phyloP scores from a whole-genome alignment of 2,888 invertebrate species.

The Platycheirus rosarum region DNA sequence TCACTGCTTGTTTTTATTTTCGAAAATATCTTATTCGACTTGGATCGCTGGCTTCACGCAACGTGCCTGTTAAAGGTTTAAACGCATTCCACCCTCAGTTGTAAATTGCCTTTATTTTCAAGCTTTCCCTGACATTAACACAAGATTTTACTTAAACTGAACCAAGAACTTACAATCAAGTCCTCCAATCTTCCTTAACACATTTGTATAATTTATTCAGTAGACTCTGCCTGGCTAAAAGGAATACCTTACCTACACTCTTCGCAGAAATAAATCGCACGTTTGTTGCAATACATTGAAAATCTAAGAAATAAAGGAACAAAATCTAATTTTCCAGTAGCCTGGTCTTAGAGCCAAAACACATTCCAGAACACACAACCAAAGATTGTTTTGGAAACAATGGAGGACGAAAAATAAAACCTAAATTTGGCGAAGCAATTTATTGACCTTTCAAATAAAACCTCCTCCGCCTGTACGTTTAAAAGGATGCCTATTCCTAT shows the following conservation, averaged over 20 bases:
- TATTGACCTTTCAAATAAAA: slow-evolving; percentile 36
- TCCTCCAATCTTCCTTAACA: slow-evolving; percentile 1
- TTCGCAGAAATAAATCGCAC: slow-evolving; percentile 18
- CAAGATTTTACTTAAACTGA: slow-evolving; percentile 19
- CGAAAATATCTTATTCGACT: slow-evolving; percentile 4
- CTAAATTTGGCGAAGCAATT: slow-evolving; percentile 32
- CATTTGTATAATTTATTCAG: slow-evolving; percentile 30
- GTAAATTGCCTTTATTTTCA: slow-evolving; percentile 13
- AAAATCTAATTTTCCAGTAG: neutral
- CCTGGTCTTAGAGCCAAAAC: neutral
- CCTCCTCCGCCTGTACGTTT: neutral
- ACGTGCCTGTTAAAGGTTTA: slow-evolving; percentile 4
- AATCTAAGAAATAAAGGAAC: neutral
- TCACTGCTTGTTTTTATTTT: too few species aligned
- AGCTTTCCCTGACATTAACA: slow-evolving; percentile 13
- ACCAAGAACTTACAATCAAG: slow-evolving; percentile 23
- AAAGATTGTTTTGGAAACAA: neutral
- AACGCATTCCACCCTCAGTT: slow-evolving; percentile 12
- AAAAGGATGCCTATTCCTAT: slow-evolving; percentile 28
- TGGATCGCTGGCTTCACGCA: slow-evolving; percentile 25
- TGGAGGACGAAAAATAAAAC: slow-evolving; percentile 1
- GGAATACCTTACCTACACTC: neutral
- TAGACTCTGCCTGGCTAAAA: neutral
- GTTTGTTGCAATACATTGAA: neutral
- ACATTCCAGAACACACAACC: slow-evolving; percentile 6